Conservation (phyloP, 2,797 vertebrate genomes). For the Brotula barbata region DNA sequence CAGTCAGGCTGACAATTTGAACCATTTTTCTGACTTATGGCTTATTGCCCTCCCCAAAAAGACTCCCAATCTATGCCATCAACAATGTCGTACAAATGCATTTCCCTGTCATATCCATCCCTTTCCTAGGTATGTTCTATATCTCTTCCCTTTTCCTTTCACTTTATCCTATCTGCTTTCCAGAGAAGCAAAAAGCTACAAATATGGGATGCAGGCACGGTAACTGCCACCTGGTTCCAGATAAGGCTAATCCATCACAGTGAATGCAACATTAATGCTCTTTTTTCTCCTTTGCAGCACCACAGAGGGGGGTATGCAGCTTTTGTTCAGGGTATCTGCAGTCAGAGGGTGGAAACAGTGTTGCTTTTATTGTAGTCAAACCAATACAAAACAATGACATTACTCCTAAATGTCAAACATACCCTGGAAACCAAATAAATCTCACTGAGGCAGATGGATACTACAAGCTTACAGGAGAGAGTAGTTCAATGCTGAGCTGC, state of each 20-base stretch:
- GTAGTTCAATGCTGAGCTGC: slow-evolving; percentile 3
- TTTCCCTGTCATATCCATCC: not conserved
- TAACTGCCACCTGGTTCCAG: slow-evolving; percentile 35
- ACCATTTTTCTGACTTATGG: not conserved
- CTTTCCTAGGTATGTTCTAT: not conserved
- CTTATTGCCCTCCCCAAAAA: not conserved
- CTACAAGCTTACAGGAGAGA: slow-evolving; percentile 11
- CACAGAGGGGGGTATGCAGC: not conserved
- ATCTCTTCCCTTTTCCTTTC: not conserved
- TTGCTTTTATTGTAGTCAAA: slow-evolving; percentile 24
- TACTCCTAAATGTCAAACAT: slow-evolving; percentile 31
- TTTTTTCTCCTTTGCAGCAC: slow-evolving; percentile 9
- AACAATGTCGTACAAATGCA: slow-evolving; percentile 4
- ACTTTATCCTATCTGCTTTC: not conserved
- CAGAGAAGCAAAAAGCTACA: not conserved
- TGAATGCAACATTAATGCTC: slow-evolving; percentile 39
- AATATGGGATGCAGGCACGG: slow-evolving; percentile 16
- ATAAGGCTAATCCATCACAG: slow-evolving; percentile 35
- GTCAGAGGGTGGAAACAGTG: slow-evolving; percentile 3
- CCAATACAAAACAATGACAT: slow-evolving; percentile 9
- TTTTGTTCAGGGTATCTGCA: not conserved
- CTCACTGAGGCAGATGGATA: slow-evolving; percentile 7
- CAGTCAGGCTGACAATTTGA: not conserved
- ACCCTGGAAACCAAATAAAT: slow-evolving; percentile 7
- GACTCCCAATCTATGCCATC: not conserved